Evolutionary conservation across 1,140 invertebrate species (phyloP).

Genomic region (Saccostrea echinata): DNA sequence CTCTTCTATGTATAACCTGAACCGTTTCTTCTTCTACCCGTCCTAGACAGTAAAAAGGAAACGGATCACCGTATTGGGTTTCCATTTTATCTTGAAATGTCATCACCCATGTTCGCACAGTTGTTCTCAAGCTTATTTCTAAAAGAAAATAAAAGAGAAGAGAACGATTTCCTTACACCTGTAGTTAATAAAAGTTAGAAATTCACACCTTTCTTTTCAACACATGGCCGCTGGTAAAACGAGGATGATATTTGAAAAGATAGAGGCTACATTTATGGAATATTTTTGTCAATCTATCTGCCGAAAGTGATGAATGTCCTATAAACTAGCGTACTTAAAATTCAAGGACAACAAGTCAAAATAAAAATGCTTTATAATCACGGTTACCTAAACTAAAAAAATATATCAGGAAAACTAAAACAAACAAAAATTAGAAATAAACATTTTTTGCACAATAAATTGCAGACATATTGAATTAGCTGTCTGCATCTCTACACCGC

Average conservation of each 20-base stretch:
- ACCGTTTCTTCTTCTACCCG: not conserved
- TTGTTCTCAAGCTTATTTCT: slow-evolving; percentile 33
- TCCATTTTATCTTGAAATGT: slow-evolving; percentile 37
- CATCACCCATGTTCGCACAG: slow-evolving; percentile 18
- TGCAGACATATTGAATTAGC: slow-evolving; percentile 28
- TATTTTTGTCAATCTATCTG: slow-evolving; percentile 23
- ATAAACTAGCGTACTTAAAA: not conserved
- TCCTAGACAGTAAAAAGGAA: not conserved
- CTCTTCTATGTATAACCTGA: not conserved
- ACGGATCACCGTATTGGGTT: slow-evolving; percentile 10
- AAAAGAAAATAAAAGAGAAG: slow-evolving; percentile 30
- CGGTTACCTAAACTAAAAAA: not conserved
- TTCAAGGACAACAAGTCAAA: not conserved
- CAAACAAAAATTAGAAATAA: not conserved
- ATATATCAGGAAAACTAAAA: not conserved
- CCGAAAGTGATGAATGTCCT: slow-evolving; percentile 35
- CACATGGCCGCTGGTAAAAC: slow-evolving; percentile 29
- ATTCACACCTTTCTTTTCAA: slow-evolving; percentile 36
- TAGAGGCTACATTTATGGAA: slow-evolving; percentile 34
- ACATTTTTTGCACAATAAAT: not conserved
- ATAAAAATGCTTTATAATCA: slow-evolving; percentile 1
- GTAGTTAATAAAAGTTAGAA: slow-evolving; percentile 28
- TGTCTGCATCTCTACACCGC: not conserved
- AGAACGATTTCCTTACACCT: slow-evolving; percentile 12
- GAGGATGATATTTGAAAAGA: slow-evolving; percentile 23